phyloP scores from a whole-genome alignment of 2,797 vertebrate species.

The Lates japonicus region DNA sequence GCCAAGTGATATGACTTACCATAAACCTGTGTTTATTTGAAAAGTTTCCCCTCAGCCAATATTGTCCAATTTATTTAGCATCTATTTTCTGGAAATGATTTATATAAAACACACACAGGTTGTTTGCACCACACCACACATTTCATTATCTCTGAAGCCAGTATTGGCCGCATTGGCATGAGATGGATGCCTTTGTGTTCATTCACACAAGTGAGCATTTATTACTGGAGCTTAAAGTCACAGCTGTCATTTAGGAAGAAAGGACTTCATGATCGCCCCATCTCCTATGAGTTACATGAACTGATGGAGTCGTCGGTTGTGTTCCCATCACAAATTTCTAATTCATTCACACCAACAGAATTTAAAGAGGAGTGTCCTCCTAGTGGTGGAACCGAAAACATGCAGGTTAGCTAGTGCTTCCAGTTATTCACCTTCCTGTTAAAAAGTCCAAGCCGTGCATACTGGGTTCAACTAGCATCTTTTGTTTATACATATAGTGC shows the following conservation, averaged over 20 bases:
- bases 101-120: constrained; percentile 44
- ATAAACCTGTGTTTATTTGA: constrained; percentile 89
- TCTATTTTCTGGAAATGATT: constrained; percentile 69
- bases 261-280: constrained; percentile 37
- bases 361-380: not conserved
- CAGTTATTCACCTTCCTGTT: not conserved
- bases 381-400: not conserved
- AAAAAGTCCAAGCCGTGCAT: not conserved
- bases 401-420: not conserved
- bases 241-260: constrained; percentile 58
- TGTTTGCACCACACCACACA: constrained; percentile 43
- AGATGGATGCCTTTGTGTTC: constrained; percentile 59
- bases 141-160: constrained; percentile 67
- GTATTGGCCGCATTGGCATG: constrained; percentile 16
- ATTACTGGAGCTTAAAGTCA: constrained; percentile 64
- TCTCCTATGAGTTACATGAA: constrained; percentile 19
- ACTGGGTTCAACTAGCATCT: not conserved
- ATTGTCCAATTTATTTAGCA: constrained; percentile 79
- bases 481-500: not conserved
- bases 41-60: constrained; percentile 79
- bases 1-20: constrained; percentile 96
- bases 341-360: constrained; percentile 16
- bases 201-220: constrained; percentile 55
- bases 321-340: constrained; percentile 26
- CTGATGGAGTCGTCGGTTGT: constrained; percentile 9